phyloP scores from a whole-genome alignment of 2,888 invertebrate species.

The Stenolophus ochropezus region DNA sequence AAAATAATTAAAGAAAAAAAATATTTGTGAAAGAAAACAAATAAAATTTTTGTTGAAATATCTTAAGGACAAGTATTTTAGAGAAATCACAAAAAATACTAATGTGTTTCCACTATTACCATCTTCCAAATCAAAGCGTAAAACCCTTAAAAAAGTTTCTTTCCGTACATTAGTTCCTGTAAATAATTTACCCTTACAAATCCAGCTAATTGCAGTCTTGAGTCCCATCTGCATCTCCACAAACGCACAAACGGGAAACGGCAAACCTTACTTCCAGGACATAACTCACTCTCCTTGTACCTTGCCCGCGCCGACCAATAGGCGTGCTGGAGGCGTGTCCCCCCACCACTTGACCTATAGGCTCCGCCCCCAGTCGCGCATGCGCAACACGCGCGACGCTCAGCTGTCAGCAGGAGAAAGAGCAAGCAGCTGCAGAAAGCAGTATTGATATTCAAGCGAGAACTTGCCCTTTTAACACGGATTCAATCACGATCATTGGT shows the following conservation, averaged over 20 bases:
- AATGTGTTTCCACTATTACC: too few species aligned
- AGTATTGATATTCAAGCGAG: constrained; percentile 56
- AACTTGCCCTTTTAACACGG: constrained; percentile 38
- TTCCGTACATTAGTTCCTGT: neutral
- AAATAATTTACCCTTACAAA: neutral
- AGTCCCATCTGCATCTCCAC: neutral
- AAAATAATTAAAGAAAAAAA: too few species aligned
- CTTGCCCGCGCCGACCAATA: constrained; percentile 43
- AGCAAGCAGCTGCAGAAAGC: constrained; percentile 57
- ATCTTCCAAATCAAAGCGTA: neutral
- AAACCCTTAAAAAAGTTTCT: neutral
- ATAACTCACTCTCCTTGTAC: constrained; percentile 55
- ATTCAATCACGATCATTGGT: constrained; percentile 41
- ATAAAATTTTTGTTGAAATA: too few species aligned
- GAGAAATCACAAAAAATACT: too few species aligned
- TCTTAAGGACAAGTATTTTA: too few species aligned
- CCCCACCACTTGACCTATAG: neutral
- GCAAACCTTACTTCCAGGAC: constrained; percentile 56
- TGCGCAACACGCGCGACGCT: constrained; percentile 30
- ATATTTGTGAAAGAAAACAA: too few species aligned
- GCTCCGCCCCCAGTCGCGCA: constrained; percentile 43
- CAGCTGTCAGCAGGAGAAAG: constrained; percentile 11
- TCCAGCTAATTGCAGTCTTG: neutral
- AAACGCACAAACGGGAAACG: too few species aligned
- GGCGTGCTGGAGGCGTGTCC: constrained; percentile 34